A percentile compares a stretch with the other conserved stretches of the same genome.
phyloP scores from a whole-genome alignment of 2,888 invertebrate species.

The Papilio elwesi region DNA sequence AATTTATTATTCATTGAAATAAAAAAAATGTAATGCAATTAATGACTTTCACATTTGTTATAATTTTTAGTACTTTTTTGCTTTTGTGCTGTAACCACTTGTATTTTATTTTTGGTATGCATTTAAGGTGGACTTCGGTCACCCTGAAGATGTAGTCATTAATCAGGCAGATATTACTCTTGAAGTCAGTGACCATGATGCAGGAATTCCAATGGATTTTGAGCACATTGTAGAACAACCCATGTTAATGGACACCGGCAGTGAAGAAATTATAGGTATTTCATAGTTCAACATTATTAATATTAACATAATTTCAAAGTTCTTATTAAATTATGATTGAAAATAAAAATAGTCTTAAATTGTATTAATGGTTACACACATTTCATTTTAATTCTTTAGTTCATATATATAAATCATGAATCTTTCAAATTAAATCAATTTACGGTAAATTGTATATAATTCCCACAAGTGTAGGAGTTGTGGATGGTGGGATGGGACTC shows the following conservation, averaged over 20 bases:
- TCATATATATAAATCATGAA: no score
- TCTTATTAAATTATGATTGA: not conserved
- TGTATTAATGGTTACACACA: no score
- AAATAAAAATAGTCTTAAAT: no score
- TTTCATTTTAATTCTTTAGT: no score
- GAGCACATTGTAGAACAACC: conserved; percentile 69
- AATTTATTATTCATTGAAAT: no score
- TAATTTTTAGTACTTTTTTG: conserved; percentile 7
- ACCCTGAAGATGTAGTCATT: conserved; percentile 62
- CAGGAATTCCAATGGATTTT: conserved; percentile 72
- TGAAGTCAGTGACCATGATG: conserved; percentile 57
- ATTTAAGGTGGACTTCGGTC: conserved; percentile 73
- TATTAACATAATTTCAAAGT: not conserved
- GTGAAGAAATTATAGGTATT: conserved; percentile 76
- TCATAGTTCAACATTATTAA: not conserved
- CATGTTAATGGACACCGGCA: conserved; percentile 72
- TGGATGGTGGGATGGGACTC: no score
- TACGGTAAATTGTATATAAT: no score
- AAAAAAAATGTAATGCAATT: not conserved
- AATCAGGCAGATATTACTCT: conserved; percentile 66
- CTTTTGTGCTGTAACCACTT: not conserved
- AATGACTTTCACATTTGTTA: no score
- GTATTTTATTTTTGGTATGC: conserved; percentile 11
- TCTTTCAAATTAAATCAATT: no score
- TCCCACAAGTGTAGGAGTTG: no score